Base-by-base conservation (phyloP, 2,113 vertebrate species). In the Chaetorhynchus papuensis region DNA sequence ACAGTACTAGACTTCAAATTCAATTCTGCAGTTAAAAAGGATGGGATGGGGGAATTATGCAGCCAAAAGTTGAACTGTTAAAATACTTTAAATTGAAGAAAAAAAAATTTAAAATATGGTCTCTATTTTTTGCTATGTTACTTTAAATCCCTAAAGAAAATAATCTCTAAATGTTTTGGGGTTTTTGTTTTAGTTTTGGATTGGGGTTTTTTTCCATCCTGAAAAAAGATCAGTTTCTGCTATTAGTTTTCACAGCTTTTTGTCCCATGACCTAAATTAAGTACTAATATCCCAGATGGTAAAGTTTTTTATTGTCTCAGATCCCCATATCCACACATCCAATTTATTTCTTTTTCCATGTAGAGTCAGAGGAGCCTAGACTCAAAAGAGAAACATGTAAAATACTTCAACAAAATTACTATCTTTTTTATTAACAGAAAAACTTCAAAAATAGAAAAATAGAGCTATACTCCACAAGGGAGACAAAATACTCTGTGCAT, bases 1-100 rank as follows among this genome's bases (percentile, higher is more conserved):
- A 39, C 9, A 68, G 19, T 26, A 61, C 13, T 44, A 15, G 31
- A 70, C 11, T 53, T 53, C 6, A 41, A 74, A 82, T 33, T 54
- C 15, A 61, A 33, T 24, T 75, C 37, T 65, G 14, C 21, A 69
- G 14, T 80, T 56, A 68, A 72, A 68, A 72, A 76, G 13, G 9
- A 20, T 9, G 13, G 16, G 15, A 28, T 15, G 4, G 10, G 0
- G 3, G 53, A 63, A 50, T 4, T 15, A 7, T 5, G 14, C 13
- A 68, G 53, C 3, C 37, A 33, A 16, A 89, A 64, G 31, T 16
- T 56, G 21, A 87, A 70, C 12, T 52, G 27, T 30, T 82, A 85
- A 54, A 70, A 60, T 17, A 56, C 1, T 33, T 45, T 19, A 68
- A 39, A 80, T 2, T 28, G 10, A 68, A 85, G 9, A 5, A 26